Conservation (phyloP, 2,113 vertebrate genomes). For the Mesembrinibis cayennensis region DNA sequence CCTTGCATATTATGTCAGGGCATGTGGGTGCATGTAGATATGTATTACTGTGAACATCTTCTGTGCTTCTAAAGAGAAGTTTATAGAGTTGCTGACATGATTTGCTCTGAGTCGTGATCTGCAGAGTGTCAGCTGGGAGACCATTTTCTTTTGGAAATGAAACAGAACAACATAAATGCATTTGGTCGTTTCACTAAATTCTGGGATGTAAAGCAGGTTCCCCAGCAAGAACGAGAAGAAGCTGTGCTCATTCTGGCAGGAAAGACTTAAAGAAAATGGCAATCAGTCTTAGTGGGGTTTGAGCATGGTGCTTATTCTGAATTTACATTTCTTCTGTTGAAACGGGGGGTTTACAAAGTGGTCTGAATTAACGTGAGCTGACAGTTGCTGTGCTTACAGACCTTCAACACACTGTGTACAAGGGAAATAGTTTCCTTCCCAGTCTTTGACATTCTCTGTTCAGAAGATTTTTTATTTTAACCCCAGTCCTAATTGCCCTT, state of each 20-base stretch:
- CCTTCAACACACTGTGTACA: not conserved
- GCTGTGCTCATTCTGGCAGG: conserved; percentile 20
- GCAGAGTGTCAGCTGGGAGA: conserved; percentile 10
- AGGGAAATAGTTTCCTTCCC: conserved; percentile 59
- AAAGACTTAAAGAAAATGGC: conserved; percentile 1
- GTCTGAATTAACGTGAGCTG: conserved; percentile 38
- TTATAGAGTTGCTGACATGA: not conserved
- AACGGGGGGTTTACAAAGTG: not conserved
- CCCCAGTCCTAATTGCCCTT: conserved; percentile 82
- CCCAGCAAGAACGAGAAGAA: not conserved
- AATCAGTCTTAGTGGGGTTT: not conserved
- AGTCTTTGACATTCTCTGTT: conserved; percentile 72
- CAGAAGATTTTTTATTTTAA: conserved; percentile 79
- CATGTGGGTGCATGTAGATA: not conserved
- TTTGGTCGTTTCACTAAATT: conserved; percentile 34
- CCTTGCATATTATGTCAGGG: not conserved
- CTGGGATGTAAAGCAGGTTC: conserved; percentile 45
- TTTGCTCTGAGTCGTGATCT: not conserved
- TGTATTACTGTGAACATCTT: not conserved
- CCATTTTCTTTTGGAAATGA: conserved; percentile 12
- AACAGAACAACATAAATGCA: conserved; percentile 13
- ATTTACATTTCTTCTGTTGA: conserved; percentile 18
- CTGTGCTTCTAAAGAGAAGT: not conserved
- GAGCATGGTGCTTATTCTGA: not conserved
- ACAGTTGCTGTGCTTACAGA: conserved; percentile 18